Conservation (phyloP, 2,113 vertebrate species). For the Eleginops maclovinus region DNA sequence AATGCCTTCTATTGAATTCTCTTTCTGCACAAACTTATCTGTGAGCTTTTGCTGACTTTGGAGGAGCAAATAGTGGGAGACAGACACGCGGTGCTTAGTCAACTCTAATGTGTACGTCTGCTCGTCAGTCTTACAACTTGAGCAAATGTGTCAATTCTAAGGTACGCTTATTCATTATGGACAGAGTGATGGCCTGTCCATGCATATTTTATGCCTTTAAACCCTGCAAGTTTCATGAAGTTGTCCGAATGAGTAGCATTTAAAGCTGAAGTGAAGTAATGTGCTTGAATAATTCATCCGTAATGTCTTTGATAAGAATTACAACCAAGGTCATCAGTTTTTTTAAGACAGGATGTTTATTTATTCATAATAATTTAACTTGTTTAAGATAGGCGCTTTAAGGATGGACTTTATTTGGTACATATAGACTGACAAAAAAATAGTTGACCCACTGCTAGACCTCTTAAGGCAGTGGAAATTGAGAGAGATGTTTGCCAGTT, state of each 20-base stretch:
- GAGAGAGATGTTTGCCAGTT: constrained; percentile 29
- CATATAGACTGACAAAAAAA: constrained; percentile 6
- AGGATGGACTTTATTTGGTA: constrained; percentile 7
- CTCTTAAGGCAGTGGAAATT: constrained; percentile 25
- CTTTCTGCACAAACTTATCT: constrained; percentile 31
- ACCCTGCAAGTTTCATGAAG: constrained; percentile 85
- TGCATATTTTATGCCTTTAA: constrained; percentile 81
- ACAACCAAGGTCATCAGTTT: constrained; percentile 74
- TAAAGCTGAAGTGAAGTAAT: constrained; percentile 80
- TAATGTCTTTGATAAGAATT: constrained; percentile 79
- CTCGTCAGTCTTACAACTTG: constrained; percentile 40
- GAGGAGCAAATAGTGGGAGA: constrained; percentile 36
- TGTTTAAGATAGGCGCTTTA: constrained; percentile 8
- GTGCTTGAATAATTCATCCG: constrained; percentile 81
- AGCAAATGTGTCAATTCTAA: constrained; percentile 79
- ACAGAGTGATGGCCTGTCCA: constrained; percentile 74
- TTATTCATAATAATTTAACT: constrained; percentile 52
- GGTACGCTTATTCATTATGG: constrained; percentile 83
- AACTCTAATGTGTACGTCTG: constrained; percentile 21
- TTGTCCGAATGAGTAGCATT: constrained; percentile 85
- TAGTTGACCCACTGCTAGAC: background rate
- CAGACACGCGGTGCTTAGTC: constrained; percentile 53
- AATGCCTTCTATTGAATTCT: constrained; percentile 23
- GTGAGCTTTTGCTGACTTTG: constrained; percentile 58
- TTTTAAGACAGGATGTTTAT: constrained; percentile 46